Conservation (phyloP, 2,113 vertebrate genomes). For the Tachycineta bicolor region DNA sequence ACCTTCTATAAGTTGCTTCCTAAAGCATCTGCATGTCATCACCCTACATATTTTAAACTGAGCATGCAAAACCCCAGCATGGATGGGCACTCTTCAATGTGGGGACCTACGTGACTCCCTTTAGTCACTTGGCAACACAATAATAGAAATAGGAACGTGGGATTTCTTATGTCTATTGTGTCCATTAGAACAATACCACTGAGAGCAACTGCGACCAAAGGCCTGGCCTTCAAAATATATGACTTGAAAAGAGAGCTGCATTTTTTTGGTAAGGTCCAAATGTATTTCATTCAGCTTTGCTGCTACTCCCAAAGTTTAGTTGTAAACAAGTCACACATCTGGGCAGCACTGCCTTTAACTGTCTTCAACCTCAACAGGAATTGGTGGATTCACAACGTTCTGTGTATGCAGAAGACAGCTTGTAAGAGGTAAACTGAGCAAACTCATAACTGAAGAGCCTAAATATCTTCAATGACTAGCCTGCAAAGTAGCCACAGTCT, state of each 20-base stretch:
- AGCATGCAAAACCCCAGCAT: not conserved
- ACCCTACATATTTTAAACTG: not conserved
- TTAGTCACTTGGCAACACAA: conserved; percentile 42
- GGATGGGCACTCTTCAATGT: not conserved
- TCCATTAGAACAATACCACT: conserved; percentile 39
- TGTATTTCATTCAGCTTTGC: conserved; percentile 32
- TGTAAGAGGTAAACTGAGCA: not conserved
- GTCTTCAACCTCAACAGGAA: not conserved
- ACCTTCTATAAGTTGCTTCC: not conserved
- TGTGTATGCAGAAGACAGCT: not conserved
- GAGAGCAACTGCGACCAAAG: conserved; percentile 38
- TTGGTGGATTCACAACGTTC: not conserved
- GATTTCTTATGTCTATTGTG: conserved; percentile 52
- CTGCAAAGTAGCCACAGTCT: not conserved
- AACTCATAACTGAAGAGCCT: not conserved
- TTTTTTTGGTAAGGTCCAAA: conserved; percentile 50
- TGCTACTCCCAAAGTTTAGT: not conserved
- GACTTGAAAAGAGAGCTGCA: conserved; percentile 39
- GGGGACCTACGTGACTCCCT: not conserved
- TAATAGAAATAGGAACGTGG: not conserved
- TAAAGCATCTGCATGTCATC: not conserved
- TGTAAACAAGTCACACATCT: conserved; percentile 57
- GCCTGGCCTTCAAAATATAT: conserved; percentile 35
- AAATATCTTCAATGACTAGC: not conserved
- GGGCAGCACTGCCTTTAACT: conserved; percentile 11